Percentiles rank a stretch among this genome's conserved stretches.
These are phyloP conservation scores for Atta colombica DNA, from an alignment of 1,140 invertebrate genomes.

Conservation along the genomic window DNA sequence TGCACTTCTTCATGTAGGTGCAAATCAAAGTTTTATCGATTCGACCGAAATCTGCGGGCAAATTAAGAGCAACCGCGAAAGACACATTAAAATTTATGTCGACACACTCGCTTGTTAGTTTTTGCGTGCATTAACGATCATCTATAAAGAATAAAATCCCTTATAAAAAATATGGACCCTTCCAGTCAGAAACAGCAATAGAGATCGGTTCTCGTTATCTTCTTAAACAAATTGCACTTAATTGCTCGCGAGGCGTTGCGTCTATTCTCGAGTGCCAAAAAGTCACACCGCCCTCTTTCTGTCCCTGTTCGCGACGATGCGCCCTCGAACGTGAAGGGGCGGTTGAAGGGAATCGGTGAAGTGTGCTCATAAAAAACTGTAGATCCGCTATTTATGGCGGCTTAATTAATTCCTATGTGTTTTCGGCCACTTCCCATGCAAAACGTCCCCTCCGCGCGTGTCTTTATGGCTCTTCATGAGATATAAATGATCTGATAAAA, in stretches of 20 bases:
- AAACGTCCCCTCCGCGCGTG: slow-evolving; percentile 68
- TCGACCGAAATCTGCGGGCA: not conserved
- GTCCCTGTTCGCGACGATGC: slow-evolving; percentile 30
- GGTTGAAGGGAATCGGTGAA: slow-evolving; percentile 38
- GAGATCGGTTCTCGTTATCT: slow-evolving; percentile 24
- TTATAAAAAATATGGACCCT: not conserved
- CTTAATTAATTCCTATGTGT: slow-evolving; percentile 82
- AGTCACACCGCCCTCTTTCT: not conserved
- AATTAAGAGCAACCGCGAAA: slow-evolving; percentile 23
- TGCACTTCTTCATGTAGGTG: not conserved
- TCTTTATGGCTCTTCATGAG: slow-evolving; percentile 79
- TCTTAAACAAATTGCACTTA: slow-evolving; percentile 28
- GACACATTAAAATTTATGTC: slow-evolving; percentile 40
- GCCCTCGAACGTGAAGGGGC: slow-evolving; percentile 22
- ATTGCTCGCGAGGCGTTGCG: not conserved
- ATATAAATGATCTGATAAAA: slow-evolving; percentile 84
- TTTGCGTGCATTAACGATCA: slow-evolving; percentile 20
- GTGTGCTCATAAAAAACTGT: slow-evolving; percentile 72
- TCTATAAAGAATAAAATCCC: not conserved
- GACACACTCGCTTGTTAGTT: not conserved
- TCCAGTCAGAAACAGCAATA: not conserved
- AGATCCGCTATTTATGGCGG: slow-evolving; percentile 75
- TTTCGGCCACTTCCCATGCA: slow-evolving; percentile 81
- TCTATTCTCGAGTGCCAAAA: slow-evolving; percentile 43
- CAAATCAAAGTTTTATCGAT: slow-evolving; percentile 9